Evolutionary conservation across 2,797 vertebrate genomes (phyloP).

Genomic region (Carduelis carduelis): DNA sequence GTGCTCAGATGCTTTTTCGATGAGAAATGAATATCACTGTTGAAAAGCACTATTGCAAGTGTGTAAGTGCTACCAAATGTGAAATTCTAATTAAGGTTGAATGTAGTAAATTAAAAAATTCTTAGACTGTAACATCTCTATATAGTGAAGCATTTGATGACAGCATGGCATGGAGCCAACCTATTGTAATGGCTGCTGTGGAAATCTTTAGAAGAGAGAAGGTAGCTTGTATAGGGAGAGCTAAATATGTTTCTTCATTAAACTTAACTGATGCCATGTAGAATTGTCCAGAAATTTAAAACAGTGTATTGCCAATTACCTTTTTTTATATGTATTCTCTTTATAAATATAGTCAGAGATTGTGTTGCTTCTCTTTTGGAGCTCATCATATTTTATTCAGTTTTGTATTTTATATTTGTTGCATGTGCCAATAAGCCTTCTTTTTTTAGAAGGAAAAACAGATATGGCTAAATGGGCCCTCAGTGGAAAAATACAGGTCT

Average conservation of each 20-base stretch:
- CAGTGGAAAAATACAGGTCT: not conserved
- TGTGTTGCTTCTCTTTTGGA: not conserved
- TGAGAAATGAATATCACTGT: not conserved
- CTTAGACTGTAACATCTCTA: not conserved
- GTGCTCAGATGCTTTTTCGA: not conserved
- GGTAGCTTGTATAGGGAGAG: not conserved
- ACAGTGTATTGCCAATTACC: not conserved
- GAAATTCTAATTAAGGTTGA: not conserved
- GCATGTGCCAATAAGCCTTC: not conserved
- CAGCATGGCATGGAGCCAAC: not conserved
- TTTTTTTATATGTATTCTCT: not conserved
- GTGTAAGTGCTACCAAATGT: not conserved
- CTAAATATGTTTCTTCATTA: not conserved
- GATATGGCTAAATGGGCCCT: not conserved
- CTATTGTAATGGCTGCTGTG: not conserved
- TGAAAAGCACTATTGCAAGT: not conserved
- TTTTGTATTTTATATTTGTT: not conserved
- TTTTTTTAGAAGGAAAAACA: not conserved
- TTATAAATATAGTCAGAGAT: not conserved
- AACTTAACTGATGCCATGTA: not conserved
- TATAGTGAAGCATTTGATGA: not conserved
- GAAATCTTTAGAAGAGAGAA: not conserved
- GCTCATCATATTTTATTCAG: not conserved
- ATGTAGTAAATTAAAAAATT: not conserved
- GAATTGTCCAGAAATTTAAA: not conserved